Evolutionary conservation across 2,888 invertebrate species (phyloP), one percentile per base, ranked within the genome.

Genomic region (Amitus sp.): DNA sequence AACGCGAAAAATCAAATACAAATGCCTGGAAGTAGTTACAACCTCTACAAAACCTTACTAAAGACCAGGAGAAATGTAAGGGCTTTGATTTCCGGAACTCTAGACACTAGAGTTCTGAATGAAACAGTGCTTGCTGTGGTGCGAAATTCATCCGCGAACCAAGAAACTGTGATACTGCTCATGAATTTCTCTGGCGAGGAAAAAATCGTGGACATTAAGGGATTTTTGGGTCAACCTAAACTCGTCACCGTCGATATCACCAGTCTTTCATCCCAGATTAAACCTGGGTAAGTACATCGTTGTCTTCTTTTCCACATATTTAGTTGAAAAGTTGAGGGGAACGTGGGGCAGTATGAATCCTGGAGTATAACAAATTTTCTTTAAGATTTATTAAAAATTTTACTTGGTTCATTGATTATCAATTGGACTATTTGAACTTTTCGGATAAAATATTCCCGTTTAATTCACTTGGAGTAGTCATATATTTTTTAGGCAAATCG

Each of bases 1-100:
- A 92, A 92, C 73, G 84, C 91, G n/a, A 84, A 83, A 47, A 72
- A 74, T 0, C 87, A 91, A 70, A 82, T 77, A 20, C 80, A 74
- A 17, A 74, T 72, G 0, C 71, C 74, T 0, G 82, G 79, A n/a
- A 89, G 89, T 43, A 87, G 89, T 63, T 86, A 88, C 45, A 86
- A 86, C 40, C 79, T 90, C 1, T 92, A 91, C 76, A 85, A 86
- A 67, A 69, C 81, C 0, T 77, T 92, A 18, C 77, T 86, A 0
- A 61, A 76, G 2, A 75, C 92, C 9, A 85, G 90, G 4, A 82
- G 84, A 10, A 76, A 84, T 4, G 73, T 82, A 0, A 80, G 84
- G 0, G 61, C 66, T 10, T 79, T 91, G 18, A 82, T 82, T 67
- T 69, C 85, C 3, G 88, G 89, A 10, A 82, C 84, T 69, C 85